Base-by-base conservation (phyloP, 2,888 invertebrate genomes). In the Adelognathus sp. region DNA sequence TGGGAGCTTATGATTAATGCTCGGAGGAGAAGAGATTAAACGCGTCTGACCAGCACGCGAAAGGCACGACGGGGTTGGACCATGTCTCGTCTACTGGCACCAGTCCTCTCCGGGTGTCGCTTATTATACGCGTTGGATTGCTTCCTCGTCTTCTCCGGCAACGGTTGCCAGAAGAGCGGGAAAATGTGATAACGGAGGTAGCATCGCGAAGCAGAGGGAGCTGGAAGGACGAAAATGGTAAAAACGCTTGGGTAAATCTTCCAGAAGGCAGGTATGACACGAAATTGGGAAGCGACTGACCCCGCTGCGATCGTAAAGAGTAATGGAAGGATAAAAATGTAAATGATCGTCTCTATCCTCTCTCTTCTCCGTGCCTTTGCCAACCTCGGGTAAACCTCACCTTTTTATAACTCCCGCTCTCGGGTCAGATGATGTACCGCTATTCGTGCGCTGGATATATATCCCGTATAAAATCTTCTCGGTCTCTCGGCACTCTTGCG, bases 251-350 rank as follows among this genome's bases (percentile, higher is more conserved):
- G 63, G 50, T 54, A 64, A 67, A 52, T 63, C 36, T 63, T 60
- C 16, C 39, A 16, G 33, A 46, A 50, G 41, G 11, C 33, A 33
- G 52, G 58, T 54, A 50, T 21, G 54, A 58, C 41, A 54, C 18
- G 58, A 54, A 74, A 64, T 71, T 74, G 77, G 63, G 75, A 71
- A 77, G 24, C 63, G 69, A 76, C 72, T 81, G 82, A 80, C 79
- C 82, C 50, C 80, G 41, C 50, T 50, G 33, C 75, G 69, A 50
- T 82, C 80, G 76, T 82, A 82, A 83, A 85, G 77, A 82, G 77
- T 85, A 84, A 85, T 81, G 79, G 77, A 63, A 82, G 80, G 75
- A 82, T 84, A 78, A 81, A 85, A 84, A 85, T 85, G 82, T 80
- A 82, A 84, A 83, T 82, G 82, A 83, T 83, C 72, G 70, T 75